Evolutionary conservation across 2,888 invertebrate genomes (phyloP).

Genomic region (Calliopum simillimum): DNA sequence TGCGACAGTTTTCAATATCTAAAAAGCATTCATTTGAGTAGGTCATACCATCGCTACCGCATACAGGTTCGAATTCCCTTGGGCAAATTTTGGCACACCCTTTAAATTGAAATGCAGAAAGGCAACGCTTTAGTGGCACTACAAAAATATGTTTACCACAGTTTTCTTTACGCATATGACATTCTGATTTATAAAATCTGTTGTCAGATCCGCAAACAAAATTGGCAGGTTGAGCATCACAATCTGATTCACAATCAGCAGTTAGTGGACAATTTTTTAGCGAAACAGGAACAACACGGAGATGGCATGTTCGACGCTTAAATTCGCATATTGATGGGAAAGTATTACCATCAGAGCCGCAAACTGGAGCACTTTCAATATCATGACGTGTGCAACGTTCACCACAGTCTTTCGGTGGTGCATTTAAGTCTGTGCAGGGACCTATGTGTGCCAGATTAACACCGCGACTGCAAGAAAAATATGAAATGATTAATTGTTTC

Average conservation of each 20-base stretch:
- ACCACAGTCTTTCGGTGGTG: constrained; percentile 69
- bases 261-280: constrained; percentile 88
- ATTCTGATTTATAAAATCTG: constrained; percentile 89
- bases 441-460: constrained; percentile 90
- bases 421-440: constrained; percentile 78
- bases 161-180: constrained; percentile 90
- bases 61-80: constrained; percentile 88
- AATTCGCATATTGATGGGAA: constrained; percentile 90
- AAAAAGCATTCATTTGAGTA: constrained; percentile 95
- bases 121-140: constrained; percentile 88
- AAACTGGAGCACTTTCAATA: constrained; percentile 78
- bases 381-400: constrained; percentile 72
- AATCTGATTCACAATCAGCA: constrained; percentile 78
- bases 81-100: constrained; percentile 91
- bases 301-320: constrained; percentile 83
- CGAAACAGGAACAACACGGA: constrained; percentile 86
- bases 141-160: constrained; percentile 93
- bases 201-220: constrained; percentile 93
- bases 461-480: constrained; percentile 73
- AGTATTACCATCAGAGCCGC: constrained; percentile 90
- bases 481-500: neutral
- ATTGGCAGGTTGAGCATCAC: constrained; percentile 72
- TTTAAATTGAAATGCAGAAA: constrained; percentile 85
- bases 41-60: constrained; percentile 92
- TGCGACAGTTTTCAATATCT: constrained; percentile 90